A percentile compares a stretch with the other conserved stretches of the same genome.
phyloP scores from a whole-genome alignment of 1,140 invertebrate genomes.

The Polypedilum pembai region DNA sequence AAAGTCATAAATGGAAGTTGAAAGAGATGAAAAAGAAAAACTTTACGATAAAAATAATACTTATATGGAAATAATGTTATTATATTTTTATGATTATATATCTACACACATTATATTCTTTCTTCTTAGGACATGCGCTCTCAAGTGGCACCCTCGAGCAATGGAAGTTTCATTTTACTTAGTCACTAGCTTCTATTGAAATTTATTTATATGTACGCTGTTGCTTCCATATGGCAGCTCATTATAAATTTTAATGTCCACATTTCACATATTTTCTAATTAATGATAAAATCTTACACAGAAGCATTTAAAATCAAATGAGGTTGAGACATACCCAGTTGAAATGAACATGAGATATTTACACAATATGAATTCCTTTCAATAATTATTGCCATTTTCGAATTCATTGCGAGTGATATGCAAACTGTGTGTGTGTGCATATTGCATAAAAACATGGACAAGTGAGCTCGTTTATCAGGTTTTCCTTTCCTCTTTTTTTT shows the following conservation, averaged over 20 bases:
- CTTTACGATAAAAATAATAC: neutral
- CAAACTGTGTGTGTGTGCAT: neutral
- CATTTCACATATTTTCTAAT: conserved; percentile 14
- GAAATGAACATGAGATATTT: neutral
- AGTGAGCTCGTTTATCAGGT: neutral
- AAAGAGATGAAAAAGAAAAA: neutral
- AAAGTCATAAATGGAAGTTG: neutral
- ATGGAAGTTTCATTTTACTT: no score
- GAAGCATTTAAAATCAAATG: neutral
- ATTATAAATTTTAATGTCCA: neutral
- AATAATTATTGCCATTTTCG: conserved; percentile 18
- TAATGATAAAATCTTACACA: conserved; percentile 6
- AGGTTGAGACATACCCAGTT: conserved; percentile 7
- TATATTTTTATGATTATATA: conserved; percentile 14
- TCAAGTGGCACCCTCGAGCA: conserved; percentile 1
- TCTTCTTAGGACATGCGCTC: neutral
- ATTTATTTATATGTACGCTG: neutral
- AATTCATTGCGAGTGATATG: neutral
- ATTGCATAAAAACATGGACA: conserved; percentile 6
- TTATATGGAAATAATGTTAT: conserved; percentile 10
- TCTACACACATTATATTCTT: neutral
- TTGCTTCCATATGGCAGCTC: neutral
- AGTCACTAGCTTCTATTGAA: neutral
- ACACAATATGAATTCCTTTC: conserved; percentile 18
- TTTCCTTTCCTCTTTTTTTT: neutral